phyloP scores from a whole-genome alignment of 2,113 vertebrate genomes.

The Apodemus speciosus region DNA sequence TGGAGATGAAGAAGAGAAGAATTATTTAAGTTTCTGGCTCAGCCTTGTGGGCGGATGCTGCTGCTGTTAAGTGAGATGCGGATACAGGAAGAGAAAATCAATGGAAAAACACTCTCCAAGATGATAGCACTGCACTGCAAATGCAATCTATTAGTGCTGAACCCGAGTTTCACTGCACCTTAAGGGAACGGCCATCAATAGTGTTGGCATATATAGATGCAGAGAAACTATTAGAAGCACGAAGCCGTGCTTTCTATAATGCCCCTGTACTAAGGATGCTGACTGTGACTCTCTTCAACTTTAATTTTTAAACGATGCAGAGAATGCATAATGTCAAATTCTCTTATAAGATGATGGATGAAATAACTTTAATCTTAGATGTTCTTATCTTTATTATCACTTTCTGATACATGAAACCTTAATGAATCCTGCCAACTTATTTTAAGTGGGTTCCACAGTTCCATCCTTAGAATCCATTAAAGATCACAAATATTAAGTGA shows the following conservation, averaged over 20 bases:
- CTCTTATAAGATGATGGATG: constrained; percentile 39
- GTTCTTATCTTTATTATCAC: constrained; percentile 3
- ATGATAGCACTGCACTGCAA: constrained; percentile 59
- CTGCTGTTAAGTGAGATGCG: constrained; percentile 52
- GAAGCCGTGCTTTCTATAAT: constrained; percentile 55
- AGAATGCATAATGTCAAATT: constrained; percentile 20
- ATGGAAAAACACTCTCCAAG: constrained; percentile 65
- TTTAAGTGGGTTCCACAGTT: background rate
- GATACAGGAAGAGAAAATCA: constrained; percentile 70
- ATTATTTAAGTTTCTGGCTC: constrained; percentile 64
- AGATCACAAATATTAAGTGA: constrained; percentile 47
- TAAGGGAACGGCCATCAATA: constrained; percentile 40
- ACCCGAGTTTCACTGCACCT: constrained; percentile 49
- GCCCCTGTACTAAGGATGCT: background rate
- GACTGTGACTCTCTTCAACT: constrained; percentile 17
- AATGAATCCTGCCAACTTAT: constrained; percentile 30
- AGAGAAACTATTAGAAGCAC: constrained; percentile 49
- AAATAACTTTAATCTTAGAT: constrained; percentile 42
- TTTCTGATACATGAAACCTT: constrained; percentile 49
- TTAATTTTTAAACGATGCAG: constrained; percentile 50
- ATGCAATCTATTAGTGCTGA: constrained; percentile 68
- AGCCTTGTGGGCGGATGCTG: constrained; percentile 34
- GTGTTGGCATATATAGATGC: constrained; percentile 47
- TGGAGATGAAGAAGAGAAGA: constrained; percentile 39
- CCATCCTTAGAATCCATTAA: constrained; percentile 16